A percentile compares a stretch with the other conserved stretches of the same genome.
Evolutionary conservation across 2,888 invertebrate genomes (phyloP).

Genomic region (Tridacna gigas): DNA sequence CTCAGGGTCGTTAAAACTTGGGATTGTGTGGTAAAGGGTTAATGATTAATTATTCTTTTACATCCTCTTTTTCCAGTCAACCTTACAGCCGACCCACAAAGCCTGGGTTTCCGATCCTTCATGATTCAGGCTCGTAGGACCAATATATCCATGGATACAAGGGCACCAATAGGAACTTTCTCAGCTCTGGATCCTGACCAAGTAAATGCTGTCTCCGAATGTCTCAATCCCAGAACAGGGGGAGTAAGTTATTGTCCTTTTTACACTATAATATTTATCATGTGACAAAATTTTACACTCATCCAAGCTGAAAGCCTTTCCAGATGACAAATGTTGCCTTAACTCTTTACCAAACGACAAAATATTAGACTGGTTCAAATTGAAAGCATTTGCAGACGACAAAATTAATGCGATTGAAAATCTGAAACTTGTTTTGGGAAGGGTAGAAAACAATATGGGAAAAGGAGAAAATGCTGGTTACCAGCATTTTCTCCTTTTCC

Average conservation of each 20-base stretch:
- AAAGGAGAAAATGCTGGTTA: too few species aligned
- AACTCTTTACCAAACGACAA: too few species aligned
- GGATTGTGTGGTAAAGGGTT: background rate
- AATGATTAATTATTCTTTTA: background rate
- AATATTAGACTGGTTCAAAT: too few species aligned
- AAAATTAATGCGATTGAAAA: too few species aligned
- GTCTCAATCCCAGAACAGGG: slow-evolving; percentile 30
- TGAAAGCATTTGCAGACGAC: too few species aligned
- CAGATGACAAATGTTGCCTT: too few species aligned
- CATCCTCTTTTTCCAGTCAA: slow-evolving; percentile 65
- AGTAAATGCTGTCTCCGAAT: slow-evolving; percentile 39
- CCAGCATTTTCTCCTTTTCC: too few species aligned
- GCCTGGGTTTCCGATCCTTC: slow-evolving; percentile 68
- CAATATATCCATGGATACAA: slow-evolving; percentile 27
- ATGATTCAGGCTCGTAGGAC: slow-evolving; percentile 71
- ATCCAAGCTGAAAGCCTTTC: too few species aligned
- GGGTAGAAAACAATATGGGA: too few species aligned
- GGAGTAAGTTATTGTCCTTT: slow-evolving; percentile 45
- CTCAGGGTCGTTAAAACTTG: too few species aligned
- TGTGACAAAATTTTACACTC: background rate
- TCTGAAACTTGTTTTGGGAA: too few species aligned
- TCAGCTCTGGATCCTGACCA: slow-evolving; percentile 34
- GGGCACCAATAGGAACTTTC: slow-evolving; percentile 59
- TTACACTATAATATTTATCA: background rate
- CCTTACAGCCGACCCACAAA: slow-evolving; percentile 58